phyloP scores from a whole-genome alignment of 2,888 invertebrate species.

The Cephus pulcher region DNA sequence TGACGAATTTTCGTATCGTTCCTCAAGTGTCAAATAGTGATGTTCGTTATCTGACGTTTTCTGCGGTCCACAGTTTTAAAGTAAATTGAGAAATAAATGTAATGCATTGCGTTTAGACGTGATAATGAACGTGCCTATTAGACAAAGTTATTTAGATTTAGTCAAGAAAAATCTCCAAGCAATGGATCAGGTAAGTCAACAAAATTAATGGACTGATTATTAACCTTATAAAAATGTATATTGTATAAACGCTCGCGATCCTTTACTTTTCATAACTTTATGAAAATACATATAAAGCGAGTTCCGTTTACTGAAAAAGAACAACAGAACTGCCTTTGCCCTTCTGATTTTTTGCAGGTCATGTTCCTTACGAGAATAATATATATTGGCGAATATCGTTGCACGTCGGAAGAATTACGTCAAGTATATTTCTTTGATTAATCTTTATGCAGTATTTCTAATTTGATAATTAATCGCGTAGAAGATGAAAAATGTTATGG shows the following conservation, averaged over 20 bases:
- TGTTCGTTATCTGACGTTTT: neutral
- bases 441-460: neutral
- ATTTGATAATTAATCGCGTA: slow-evolving; percentile 14
- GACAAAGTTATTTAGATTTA: slow-evolving; percentile 44
- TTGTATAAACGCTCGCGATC: neutral
- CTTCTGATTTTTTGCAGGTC: slow-evolving; percentile 30
- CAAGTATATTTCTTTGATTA: neutral
- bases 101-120: slow-evolving; percentile 11
- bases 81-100: slow-evolving; percentile 3
- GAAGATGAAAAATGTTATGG: slow-evolving; percentile 37
- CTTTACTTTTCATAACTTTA: neutral
- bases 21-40: neutral
- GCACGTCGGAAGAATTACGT: slow-evolving; percentile 7
- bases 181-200: slow-evolving; percentile 35
- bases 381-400: slow-evolving; percentile 46
- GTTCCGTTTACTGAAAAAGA: neutral
- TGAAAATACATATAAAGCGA: neutral
- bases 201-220: neutral
- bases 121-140: slow-evolving; percentile 33
- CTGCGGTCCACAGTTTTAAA: neutral
- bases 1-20: neutral
- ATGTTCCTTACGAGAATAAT: slow-evolving; percentile 42
- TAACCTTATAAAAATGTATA: neutral
- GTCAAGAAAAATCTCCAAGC: slow-evolving; percentile 39
- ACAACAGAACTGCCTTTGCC: neutral